These are phyloP conservation scores for Prionace glauca DNA, from an alignment of 2,797 vertebrate species.

Conservation along the genomic window DNA sequence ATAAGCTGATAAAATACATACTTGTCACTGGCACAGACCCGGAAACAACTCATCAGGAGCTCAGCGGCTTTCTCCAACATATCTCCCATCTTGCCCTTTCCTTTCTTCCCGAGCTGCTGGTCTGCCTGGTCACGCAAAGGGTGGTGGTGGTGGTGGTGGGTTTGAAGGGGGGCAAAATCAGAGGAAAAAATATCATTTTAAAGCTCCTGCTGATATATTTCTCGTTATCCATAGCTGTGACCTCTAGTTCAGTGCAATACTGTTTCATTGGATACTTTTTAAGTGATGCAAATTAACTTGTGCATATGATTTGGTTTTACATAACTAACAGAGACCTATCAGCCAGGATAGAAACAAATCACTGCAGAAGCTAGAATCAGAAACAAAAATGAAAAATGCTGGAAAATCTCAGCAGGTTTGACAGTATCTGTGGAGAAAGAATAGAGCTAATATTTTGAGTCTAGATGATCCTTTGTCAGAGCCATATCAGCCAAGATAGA, in stretches of 20 bases:
- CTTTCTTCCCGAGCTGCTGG: conserved; percentile 83
- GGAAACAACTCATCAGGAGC: conserved; percentile 91
- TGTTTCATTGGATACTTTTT: neutral
- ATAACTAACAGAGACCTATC: neutral
- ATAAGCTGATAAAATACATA: conserved; percentile 55
- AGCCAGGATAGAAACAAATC: no score
- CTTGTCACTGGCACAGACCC: conserved; percentile 97
- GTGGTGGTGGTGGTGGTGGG: no score
- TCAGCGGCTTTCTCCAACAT: conserved; percentile 96
- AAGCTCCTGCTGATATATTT: neutral
- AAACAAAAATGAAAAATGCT: no score
- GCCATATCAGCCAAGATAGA: neutral
- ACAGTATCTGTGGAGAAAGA: no score
- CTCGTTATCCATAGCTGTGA: neutral
- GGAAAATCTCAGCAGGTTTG: no score
- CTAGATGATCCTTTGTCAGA: no score
- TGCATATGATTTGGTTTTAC: neutral
- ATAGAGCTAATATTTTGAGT: no score
- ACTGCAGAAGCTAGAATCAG: no score
- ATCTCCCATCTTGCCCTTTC: conserved; percentile 81
- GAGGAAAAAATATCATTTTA: neutral
- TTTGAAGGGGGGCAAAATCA: neutral
- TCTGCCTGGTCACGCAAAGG: conserved; percentile 66
- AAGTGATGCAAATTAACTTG: neutral
- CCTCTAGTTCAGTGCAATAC: neutral